Conservation (phyloP, 1,140 invertebrate species). For the Polypedilum pembai region DNA sequence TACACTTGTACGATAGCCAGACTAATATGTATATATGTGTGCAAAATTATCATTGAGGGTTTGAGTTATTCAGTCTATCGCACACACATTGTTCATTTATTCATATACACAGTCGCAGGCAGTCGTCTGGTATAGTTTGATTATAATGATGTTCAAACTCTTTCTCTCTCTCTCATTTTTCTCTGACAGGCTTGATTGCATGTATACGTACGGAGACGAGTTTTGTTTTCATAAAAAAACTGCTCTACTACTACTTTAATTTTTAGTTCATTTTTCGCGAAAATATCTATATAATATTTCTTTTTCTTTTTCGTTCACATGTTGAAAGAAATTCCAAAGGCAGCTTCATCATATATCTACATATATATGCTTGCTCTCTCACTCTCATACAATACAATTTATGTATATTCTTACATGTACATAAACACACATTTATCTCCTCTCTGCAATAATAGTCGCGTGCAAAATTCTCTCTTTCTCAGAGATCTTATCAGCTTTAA, state of each 20-base stretch:
- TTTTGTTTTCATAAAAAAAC: conserved; percentile 3
- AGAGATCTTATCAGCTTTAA: conserved; percentile 17
- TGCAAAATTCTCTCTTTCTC: conserved; percentile 17
- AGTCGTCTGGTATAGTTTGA: background rate
- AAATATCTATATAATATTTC: background rate
- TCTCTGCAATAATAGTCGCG: background rate
- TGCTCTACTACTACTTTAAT: conserved; percentile 2
- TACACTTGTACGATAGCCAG: background rate
- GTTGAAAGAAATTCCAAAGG: conserved; percentile 5
- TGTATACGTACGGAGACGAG: background rate
- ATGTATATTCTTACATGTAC: background rate
- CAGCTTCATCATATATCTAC: background rate
- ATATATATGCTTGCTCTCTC: too few relatives aligned
- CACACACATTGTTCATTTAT: conserved; percentile 17
- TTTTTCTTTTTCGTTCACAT: background rate
- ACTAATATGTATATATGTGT: background rate
- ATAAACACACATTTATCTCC: background rate
- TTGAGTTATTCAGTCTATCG: conserved; percentile 8
- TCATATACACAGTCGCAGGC: conserved; percentile 1
- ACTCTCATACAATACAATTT: too few relatives aligned
- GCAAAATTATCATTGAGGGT: conserved; percentile 4
- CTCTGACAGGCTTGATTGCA: background rate
- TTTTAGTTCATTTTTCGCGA: conserved; percentile 9
- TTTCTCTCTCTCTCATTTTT: too few relatives aligned
- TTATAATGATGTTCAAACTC: conserved; percentile 7